Percentiles rank a stretch among this genome's conserved stretches.
phyloP scores from a whole-genome alignment of 2,797 vertebrate genomes.

The Channa striata region DNA sequence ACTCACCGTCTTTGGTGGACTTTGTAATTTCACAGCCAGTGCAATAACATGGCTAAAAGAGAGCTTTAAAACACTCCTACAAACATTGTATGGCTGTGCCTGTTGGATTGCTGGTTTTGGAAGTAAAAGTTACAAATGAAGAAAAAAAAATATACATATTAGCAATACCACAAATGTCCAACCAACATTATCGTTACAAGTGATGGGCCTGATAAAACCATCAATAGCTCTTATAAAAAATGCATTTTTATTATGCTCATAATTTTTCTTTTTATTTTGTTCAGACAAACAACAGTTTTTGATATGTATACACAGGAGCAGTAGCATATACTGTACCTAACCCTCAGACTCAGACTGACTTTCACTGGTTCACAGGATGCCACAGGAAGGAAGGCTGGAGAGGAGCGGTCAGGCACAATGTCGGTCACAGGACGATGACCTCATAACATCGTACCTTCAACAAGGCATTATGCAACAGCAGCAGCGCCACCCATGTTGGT shows the following conservation, averaged over 20 bases:
- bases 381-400: slow-evolving; percentile 67
- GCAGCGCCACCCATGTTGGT: slow-evolving; percentile 57
- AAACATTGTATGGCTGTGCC: too few relatives aligned
- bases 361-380: slow-evolving; percentile 66
- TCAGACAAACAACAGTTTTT: not conserved
- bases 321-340: slow-evolving; percentile 35
- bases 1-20: not conserved
- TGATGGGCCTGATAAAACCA: not conserved
- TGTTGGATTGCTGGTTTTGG: too few relatives aligned
- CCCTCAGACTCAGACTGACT: slow-evolving; percentile 63
- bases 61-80: not conserved
- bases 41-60: not conserved
- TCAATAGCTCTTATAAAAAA: not conserved
- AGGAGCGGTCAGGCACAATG: slow-evolving; percentile 42
- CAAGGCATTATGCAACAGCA: slow-evolving; percentile 68
- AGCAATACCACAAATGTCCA: not conserved
- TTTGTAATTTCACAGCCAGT: not conserved
- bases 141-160: not conserved
- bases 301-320: slow-evolving; percentile 5
- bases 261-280: not conserved
- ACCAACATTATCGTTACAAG: not conserved
- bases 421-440: slow-evolving; percentile 70
- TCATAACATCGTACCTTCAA: slow-evolving; percentile 66
- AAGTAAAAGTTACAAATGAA: too few relatives aligned
- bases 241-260: not conserved